Evolutionary conservation across 92 coral and sea anemone genomes (phyloP), one percentile per base, ranked within the genome.

Genomic region (Anthopleura xanthogrammica): DNA sequence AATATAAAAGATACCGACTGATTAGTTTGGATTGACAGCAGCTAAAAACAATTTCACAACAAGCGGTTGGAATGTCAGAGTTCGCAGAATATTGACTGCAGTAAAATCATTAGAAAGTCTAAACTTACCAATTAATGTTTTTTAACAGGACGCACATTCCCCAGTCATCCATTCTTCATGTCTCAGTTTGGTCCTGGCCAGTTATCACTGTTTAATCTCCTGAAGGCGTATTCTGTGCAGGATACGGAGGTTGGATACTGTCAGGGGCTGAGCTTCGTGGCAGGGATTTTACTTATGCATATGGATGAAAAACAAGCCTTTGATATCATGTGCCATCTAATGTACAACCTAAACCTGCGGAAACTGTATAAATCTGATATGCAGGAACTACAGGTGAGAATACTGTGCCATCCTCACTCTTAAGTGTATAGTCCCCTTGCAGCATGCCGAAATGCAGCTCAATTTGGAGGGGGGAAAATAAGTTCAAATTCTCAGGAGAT

Each of bases 221-320:
- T 96, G 13, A 96, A 94, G 91, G 99, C 92, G 2, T 96, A 96
- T 82, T 96, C 99, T 13, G 89, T 92, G 57, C 83, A 92, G 76
- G 99, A 96, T 74, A 82, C 88, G n/a, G 98, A 94, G 79, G 98
- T 96, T 56, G 99, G 99, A n/a, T 96, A 96, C 85, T 96, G 99
- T 41, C 99, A 96, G 89, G 99, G 99, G 2, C 91, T 96, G 46
- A 96, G 99, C 83, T 96, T 96, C 86, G 99, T 96, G 6, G 99
- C 99, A 7, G 99, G 99, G 10, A 89, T 96, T 72, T 91, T 96
- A 76, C 85, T 96, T 50, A 96, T 96, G 99, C 99, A 96, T 84
- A 90, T 94, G 92, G 93, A 90, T 54, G 99, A 96, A 80, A 83
- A 77, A 29, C 94, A 96, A 12, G 95, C 99, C 14, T 96, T 92